Evolutionary conservation across 2,888 invertebrate species (phyloP), one percentile per base, ranked within the genome.

Genomic region (Limnephilus auricula): DNA sequence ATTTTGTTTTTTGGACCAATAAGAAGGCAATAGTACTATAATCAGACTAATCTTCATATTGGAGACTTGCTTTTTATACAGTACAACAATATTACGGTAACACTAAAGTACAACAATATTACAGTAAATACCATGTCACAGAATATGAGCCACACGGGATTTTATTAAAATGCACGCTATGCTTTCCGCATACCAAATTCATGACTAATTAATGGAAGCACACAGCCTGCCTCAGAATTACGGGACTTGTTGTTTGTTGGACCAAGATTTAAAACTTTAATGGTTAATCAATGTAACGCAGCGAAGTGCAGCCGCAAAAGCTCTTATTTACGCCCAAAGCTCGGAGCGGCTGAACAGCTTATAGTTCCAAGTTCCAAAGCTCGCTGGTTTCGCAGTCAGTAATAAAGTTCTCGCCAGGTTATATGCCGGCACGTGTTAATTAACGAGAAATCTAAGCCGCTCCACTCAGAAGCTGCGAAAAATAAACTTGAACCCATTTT

Each of bases 241-340:
- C 25, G 65, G 65, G n/a, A 65, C 65, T 65, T 65, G 65, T 50
- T 50, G 50, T 65, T 65, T 25, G n/a, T 65, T 25, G 65, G 65
- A 25, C 1, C 65, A 65, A 65, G 65, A 25, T 65, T 65, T 65
- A 65, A 65, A 65, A 65, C 65, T 65, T 65, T 65, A 65, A 65
- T 65, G 65, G 65, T 85, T 85, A 90, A 85, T 90, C 90, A 90
- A 90, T 90, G 40, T 45, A 37, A 78, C 78, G 90, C 86, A 79
- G 13, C 40, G 45, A 50, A 79, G 78, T 90, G 90, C 90, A 90
- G 79, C 83, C 83, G 84, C 30, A 78, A 84, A 90, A 78, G 79
- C 84, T 50, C 90, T 89, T 92, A 92, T 92, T 92, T 92, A 90
- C 84, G 92, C 89, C 85, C 90, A 45, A 90, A 89, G 88, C 78